Evolutionary conservation across 2,888 invertebrate genomes (phyloP), one percentile per base, ranked within the genome.

Genomic region (Escarpia spicata): DNA sequence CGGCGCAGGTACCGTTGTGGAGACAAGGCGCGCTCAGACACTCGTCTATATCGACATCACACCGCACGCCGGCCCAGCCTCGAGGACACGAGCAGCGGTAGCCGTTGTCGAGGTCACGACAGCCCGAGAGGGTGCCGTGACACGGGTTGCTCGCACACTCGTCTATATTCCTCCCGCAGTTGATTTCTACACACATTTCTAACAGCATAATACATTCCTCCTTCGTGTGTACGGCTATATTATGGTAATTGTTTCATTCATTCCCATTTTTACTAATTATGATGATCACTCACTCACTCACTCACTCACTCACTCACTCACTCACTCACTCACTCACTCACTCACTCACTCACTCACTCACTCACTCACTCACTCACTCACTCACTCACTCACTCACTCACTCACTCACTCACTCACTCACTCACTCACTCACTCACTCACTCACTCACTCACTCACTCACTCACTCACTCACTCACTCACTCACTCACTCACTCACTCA

Each of bases 341-440:
- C 92, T 37, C 90, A 92, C 92, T 37, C 92, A 92, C 90, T 90
- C 90, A 92, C 90, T 37, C 92, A 92, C 90, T 37, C 92, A 92
- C 89, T 90, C 92, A 92, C 90, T 37, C 90, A 92, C 90, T 90
- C 92, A 92, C 92, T 90, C 92, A 90, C 92, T 90, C 92, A 92
- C 92, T 90, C 60, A 92, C 31, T 92, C 75, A 52, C 9, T 43
- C 58, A 92, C 89, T 37, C 89, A 37, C 43, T 37, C 43, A 91
- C 92, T 37, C 90, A 92, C 92, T 37, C 92, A 92, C 90, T 90
- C 90, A 92, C 90, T 37, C 92, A 92, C 90, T 37, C 92, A 92
- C 89, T 37, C 37, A 1, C 37, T 37, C 37, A 37, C 37, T 37
- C 37, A 37, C 37, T 37, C 37, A 37, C 37, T 90, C 92, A 92